Evolutionary conservation across 2,113 vertebrate species (phyloP).

Genomic region (Grammomys surdaster): DNA sequence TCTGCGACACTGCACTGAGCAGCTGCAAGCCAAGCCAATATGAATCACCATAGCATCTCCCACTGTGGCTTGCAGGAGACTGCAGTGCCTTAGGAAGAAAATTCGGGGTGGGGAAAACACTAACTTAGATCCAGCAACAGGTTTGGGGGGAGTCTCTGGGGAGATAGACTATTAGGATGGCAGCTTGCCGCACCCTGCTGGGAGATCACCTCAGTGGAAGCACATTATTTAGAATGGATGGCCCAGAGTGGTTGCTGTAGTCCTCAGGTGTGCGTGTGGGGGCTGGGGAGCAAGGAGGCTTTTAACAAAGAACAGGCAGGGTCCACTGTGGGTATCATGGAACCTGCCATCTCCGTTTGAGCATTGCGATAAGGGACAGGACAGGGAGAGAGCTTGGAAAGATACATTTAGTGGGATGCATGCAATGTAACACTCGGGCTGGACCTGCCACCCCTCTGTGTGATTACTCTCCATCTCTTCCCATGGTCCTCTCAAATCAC

Average conservation of each 20-base stretch:
- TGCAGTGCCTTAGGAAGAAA: not conserved
- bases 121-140: not conserved
- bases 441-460: not conserved
- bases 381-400: not conserved
- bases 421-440: not conserved
- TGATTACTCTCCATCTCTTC: not conserved
- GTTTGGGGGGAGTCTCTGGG: not conserved
- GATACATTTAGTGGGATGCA: not conserved
- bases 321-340: rapidly evolving
- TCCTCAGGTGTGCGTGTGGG: constrained; percentile 31
- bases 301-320: constrained; percentile 59
- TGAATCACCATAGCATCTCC: not conserved
- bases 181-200: not conserved
- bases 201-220: not conserved
- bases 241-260: constrained; percentile 74
- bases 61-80: not conserved
- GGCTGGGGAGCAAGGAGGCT: not conserved
- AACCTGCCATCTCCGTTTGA: not conserved
- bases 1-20: not conserved
- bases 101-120: not conserved
- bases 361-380: not conserved
- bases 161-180: not conserved
- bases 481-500: not conserved
- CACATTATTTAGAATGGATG: not conserved
- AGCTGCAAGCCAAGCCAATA: constrained; percentile 34